Percentiles rank a stretch among this genome's conserved stretches.
These are phyloP conservation scores for Fragum whitleyi DNA, from an alignment of 2,888 invertebrate species.

Conservation along the genomic window DNA sequence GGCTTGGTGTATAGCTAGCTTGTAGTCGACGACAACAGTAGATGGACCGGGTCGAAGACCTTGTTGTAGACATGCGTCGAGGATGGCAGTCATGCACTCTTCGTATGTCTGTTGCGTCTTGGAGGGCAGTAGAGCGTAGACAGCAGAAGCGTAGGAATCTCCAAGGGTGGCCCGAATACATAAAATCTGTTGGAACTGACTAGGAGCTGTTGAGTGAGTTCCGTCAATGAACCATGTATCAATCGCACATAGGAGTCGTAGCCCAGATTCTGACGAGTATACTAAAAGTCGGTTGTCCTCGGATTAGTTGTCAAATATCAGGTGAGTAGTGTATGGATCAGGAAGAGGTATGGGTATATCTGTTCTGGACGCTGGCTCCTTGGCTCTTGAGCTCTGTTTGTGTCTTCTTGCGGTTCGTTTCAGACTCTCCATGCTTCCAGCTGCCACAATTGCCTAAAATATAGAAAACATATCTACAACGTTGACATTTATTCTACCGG, in stretches of 20 bases:
- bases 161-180: conserved; percentile 21
- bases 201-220: too few species aligned
- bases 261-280: conserved; percentile 17
- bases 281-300: background rate
- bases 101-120: too few species aligned
- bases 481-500: too few species aligned
- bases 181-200: conserved; percentile 8
- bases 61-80: too few species aligned
- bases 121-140: too few species aligned
- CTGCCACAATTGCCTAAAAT: too few species aligned
- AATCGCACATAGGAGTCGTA: background rate
- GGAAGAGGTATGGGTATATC: conserved; percentile 7
- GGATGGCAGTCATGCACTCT: conserved; percentile 19
- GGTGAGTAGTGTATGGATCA: background rate
- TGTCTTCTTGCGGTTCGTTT: too few species aligned
- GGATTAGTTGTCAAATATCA: conserved; percentile 1
- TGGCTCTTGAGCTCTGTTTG: background rate
- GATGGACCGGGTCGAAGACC: conserved; percentile 12
- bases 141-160: background rate
- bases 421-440: too few species aligned
- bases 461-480: too few species aligned
- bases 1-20: conserved; percentile 39
- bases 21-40: conserved; percentile 34
- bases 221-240: conserved; percentile 33
- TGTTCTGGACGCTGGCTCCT: background rate